These are phyloP conservation scores for Nasonia oneida DNA, from an alignment of 2,888 invertebrate genomes.

Conservation along the genomic window DNA sequence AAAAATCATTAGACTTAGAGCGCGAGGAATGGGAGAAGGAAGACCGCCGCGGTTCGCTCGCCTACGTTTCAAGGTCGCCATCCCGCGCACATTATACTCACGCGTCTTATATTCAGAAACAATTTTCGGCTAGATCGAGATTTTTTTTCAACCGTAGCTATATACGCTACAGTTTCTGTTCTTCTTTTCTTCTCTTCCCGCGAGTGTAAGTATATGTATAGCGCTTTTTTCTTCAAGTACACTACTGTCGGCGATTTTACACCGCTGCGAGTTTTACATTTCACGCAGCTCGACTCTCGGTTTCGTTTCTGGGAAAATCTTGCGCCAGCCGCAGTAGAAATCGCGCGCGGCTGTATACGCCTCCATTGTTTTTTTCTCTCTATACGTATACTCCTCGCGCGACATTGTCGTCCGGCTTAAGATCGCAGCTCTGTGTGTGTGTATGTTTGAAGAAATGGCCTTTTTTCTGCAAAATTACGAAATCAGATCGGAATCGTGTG, in stretches of 20 bases:
- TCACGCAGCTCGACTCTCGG: constrained; percentile 48
- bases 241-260: constrained; percentile 30
- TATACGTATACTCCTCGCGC: neutral
- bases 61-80: constrained; percentile 33
- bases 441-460: neutral
- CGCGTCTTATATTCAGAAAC: constrained; percentile 51
- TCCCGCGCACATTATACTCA: neutral
- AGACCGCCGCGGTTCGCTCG: neutral
- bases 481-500: neutral
- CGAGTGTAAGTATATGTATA: neutral
- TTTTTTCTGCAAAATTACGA: neutral
- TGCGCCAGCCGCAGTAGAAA: neutral
- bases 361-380: constrained; percentile 5
- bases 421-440: neutral
- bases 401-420: neutral
- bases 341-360: neutral
- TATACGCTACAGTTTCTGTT: neutral
- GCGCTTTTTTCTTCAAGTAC: constrained; percentile 21
- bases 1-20: neutral
- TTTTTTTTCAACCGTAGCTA: constrained; percentile 46
- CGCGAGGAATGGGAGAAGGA: constrained; percentile 6
- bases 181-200: neutral
- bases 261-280: constrained; percentile 43
- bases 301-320: constrained; percentile 47
- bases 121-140: constrained; percentile 59